Evolutionary conservation across 1,140 invertebrate genomes (phyloP).

Genomic region (Psilanteris sp.): DNA sequence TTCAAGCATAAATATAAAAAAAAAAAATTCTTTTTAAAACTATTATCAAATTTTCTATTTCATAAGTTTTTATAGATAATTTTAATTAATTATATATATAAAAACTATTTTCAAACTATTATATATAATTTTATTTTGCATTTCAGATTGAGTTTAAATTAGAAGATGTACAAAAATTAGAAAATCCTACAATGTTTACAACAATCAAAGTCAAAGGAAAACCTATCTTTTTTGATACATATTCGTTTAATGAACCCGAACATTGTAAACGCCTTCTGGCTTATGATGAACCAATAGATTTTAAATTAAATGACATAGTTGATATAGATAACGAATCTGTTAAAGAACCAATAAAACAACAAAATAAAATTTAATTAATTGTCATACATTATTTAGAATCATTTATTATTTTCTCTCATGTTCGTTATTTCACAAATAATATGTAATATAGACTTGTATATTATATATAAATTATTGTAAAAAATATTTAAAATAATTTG

Average conservation of each 20-base stretch:
- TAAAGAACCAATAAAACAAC: slow-evolving; percentile 3
- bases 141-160: slow-evolving; percentile 86
- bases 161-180: slow-evolving; percentile 88
- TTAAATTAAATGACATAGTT: slow-evolving; percentile 79
- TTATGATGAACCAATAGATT: slow-evolving; percentile 93
- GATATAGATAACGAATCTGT: slow-evolving; percentile 8
- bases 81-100: background rate
- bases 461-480: no score
- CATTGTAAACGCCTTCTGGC: slow-evolving; percentile 93
- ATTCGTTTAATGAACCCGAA: slow-evolving; percentile 79
- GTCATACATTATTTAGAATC: no score
- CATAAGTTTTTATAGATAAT: no score
- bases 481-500: no score
- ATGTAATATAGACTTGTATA: no score
- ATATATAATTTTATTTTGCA: no score
- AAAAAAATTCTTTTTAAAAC: no score
- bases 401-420: no score
- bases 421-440: no score
- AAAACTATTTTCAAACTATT: no score
- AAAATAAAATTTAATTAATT: slow-evolving; percentile 11
- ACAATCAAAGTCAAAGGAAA: slow-evolving; percentile 85
- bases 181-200: slow-evolving; percentile 90
- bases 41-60: background rate
- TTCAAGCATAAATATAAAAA: no score
- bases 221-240: slow-evolving; percentile 88